Evolutionary conservation across 2,113 vertebrate genomes (phyloP), one percentile per base, ranked within the genome.

Genomic region (Triplophysa dalaica): DNA sequence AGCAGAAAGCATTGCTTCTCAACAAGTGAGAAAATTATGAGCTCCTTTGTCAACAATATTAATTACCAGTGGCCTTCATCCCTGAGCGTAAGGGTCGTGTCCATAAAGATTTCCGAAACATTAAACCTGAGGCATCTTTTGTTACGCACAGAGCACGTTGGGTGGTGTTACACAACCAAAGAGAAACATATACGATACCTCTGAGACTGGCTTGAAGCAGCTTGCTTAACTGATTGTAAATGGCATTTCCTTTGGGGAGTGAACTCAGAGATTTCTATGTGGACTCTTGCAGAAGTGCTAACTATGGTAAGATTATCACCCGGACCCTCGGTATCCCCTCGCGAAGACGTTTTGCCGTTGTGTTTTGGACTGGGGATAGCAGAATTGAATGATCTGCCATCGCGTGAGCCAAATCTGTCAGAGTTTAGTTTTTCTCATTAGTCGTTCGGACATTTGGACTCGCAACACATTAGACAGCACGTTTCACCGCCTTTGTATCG

Each of bases 111-210:
- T 90, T 91, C 82, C 87, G 86, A 91, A 91, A 89, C 91, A 89
- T 91, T 88, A 89, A 91, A 83, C 83, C 83, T 65, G 64, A 89
- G 89, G 89, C 87, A 90, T 92, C 84, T 88, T 89, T 86, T 84
- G 88, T 88, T 85, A 80, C 77, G 77, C 66, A 78, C 65, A 24
- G 81, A 87, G 89, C 83, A 85, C 81, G 76, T 81, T 86, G 63
- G 13, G 21, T 77, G 65, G 78, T 80, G 80, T 88, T 86, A 88
- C 86, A 89, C 84, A 90, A 90, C 72, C 87, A 87, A 81, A 84
- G 78, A 89, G 84, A 90, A 90, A 90, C 86, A 82, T 89, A 89
- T 88, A 90, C 76, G 82, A 83, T 75, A 22, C 91, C 87, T 77
- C 45, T 63, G 91, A 90, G 91, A 89, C 81, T 88, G 78, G 67